A percentile compares a stretch with the other conserved stretches of the same genome.
Conservation (phyloP, 30 jellyfish, hydroid and myxozoan species). For the Aurelia aurita region DNA sequence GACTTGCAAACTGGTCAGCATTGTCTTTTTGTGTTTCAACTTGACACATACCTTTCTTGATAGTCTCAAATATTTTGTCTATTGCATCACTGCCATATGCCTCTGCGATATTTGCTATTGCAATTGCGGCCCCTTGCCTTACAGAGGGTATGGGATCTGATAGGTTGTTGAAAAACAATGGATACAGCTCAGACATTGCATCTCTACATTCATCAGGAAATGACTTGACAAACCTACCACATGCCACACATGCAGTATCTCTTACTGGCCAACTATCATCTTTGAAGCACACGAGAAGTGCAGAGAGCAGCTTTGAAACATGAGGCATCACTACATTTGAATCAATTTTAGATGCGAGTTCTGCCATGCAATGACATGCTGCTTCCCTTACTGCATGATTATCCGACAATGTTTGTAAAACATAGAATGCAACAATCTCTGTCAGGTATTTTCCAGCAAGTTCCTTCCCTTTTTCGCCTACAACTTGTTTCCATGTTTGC, state of each 20-base stretch:
- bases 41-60: slow-evolving; percentile 62
- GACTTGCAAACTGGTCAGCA: slow-evolving; percentile 89
- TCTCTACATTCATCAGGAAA: slow-evolving; percentile 75
- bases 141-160: slow-evolving; percentile 98
- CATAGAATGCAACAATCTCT: slow-evolving; percentile 79
- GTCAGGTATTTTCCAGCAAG: slow-evolving; percentile 71
- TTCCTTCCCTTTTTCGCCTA: slow-evolving; percentile 88
- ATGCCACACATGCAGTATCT: slow-evolving; percentile 99
- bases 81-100: slow-evolving; percentile 84
- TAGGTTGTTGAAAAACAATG: slow-evolving; percentile 87
- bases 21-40: slow-evolving; percentile 78
- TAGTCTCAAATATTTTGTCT: slow-evolving; percentile 49
- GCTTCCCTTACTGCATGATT: slow-evolving; percentile 99
- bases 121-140: slow-evolving; percentile 98
- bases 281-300: slow-evolving; percentile 88
- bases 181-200: slow-evolving; percentile 77
- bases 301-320: slow-evolving; percentile 76
- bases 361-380: slow-evolving; percentile 99
- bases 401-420: slow-evolving; percentile 88
- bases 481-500: slow-evolving; percentile 93
- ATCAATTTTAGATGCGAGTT: slow-evolving; percentile 82
- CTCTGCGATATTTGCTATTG: slow-evolving; percentile 79
- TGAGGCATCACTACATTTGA: slow-evolving; percentile 67
- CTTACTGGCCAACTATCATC: slow-evolving; percentile 99
- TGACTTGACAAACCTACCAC: slow-evolving; percentile 91